A percentile compares a stretch with the other conserved stretches of the same genome.
Evolutionary conservation across 2,797 vertebrate genomes (phyloP).

Genomic region (Gephyroberyx darwinii): DNA sequence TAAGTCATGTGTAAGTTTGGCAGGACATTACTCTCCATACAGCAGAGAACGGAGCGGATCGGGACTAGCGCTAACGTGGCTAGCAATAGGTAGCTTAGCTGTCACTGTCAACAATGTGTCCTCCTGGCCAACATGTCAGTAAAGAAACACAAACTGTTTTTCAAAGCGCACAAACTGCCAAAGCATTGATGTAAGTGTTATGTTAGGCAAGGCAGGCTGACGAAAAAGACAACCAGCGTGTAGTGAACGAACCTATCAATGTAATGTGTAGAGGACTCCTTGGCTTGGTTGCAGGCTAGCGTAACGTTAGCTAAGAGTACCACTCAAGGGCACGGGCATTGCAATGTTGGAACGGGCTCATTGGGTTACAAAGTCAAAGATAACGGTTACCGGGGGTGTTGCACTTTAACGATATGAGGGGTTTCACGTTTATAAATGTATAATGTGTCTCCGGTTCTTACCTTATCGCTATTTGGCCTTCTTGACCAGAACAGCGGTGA

Average conservation of each 20-base stretch:
- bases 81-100: not conserved
- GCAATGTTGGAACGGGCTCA: slow-evolving; percentile 24
- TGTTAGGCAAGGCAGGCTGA: not conserved
- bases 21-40: too few species aligned
- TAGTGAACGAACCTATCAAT: not conserved
- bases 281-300: slow-evolving; percentile 39
- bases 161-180: not conserved
- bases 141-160: not conserved
- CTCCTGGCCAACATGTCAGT: too few species aligned
- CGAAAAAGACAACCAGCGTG: not conserved
- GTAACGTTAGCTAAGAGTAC: slow-evolving; percentile 54
- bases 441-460: slow-evolving; percentile 50
- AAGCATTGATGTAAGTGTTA: too few species aligned
- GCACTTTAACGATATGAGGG: accelerated
- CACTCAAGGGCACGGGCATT: slow-evolving; percentile 74
- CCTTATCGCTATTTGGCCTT: slow-evolving; percentile 87
- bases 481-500: slow-evolving; percentile 84
- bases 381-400: accelerated
- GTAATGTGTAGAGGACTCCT: slow-evolving; percentile 6
- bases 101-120: slow-evolving; percentile 46
- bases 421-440: not conserved
- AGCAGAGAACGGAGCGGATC: too few species aligned
- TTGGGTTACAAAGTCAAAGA: slow-evolving; percentile 6
- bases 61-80: not conserved
- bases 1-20: too few species aligned